Conservation (phyloP, 2,888 invertebrate species). For the Ptychoptera contaminata region DNA sequence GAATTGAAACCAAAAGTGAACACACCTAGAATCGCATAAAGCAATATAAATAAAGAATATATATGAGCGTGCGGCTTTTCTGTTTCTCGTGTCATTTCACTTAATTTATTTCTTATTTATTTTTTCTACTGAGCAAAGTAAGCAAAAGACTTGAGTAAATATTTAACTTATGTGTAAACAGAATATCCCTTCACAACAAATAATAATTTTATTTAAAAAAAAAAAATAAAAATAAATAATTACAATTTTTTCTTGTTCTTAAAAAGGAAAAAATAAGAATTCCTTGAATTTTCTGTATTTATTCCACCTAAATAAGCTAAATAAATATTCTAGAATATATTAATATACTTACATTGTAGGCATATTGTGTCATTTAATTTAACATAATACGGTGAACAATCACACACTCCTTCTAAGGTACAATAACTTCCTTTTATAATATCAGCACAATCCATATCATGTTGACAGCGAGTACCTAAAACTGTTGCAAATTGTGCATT, state of each 20-base stretch:
- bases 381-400: slow-evolving; percentile 70
- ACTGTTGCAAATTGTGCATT: slow-evolving; percentile 12
- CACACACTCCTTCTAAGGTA: slow-evolving; percentile 46
- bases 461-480: slow-evolving; percentile 29
- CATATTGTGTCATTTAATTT: slow-evolving; percentile 62
- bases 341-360: slow-evolving; percentile 58
- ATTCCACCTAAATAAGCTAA: slow-evolving; percentile 2
- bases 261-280: background rate
- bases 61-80: too few relatives aligned
- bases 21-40: too few relatives aligned
- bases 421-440: slow-evolving; percentile 31
- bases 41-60: too few relatives aligned
- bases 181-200: too few relatives aligned
- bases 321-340: background rate
- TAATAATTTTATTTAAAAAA: background rate
- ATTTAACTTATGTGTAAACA: too few relatives aligned
- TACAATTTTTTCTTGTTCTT: slow-evolving; percentile 5
- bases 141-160: too few relatives aligned
- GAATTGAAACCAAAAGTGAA: too few relatives aligned
- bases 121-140: too few relatives aligned
- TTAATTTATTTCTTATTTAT: too few relatives aligned
- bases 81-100: too few relatives aligned
- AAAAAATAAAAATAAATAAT: slow-evolving; percentile 5
- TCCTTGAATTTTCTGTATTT: background rate
- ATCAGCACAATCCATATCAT: slow-evolving; percentile 33